Base-by-base conservation (phyloP, 30 jellyfish, hydroid and myxozoan species). In the Aurelia coerulea region DNA sequence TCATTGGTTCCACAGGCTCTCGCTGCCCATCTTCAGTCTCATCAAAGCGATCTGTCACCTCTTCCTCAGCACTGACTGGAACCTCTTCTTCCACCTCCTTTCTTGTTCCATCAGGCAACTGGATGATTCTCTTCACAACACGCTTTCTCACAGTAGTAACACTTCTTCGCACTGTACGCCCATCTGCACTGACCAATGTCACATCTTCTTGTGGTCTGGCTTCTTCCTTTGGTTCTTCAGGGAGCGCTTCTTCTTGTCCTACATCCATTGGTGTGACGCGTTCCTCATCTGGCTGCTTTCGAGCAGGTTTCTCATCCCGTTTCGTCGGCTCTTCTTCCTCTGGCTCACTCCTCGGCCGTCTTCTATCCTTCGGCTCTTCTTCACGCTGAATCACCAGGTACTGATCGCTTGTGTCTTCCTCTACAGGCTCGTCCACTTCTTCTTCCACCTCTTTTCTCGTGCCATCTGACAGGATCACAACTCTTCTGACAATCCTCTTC, bases 61-160 rank as follows among this genome's bases (percentile, higher is more conserved):
- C 91, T 68, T 91, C 31, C 29, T 67, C 89, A 16, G 89, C 66
- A n/a, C 86, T 73, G 39, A 74, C 90, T 18, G 95, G 95, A 50
- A 86, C 96, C 80, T 84, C 96, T 35, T 91, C 97, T 73, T 91
- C 98, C 15, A 91, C 74, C 86, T 85, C 98, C 52, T 84, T 78
- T 34, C 87, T 73, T 35, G 94, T 78, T 39, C 97, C 98, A 56
- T 91, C 98, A 0, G 98, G 98, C 74, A 85, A 49, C 15, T 34
- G 87, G 76, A 91, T 73, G 89, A 91, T 79, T 63, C 92, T 91
- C 76, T 90, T 89, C 42, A 91, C 90, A 56, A 85, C 86, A 34
- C 96, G 83, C 81, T 72, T 91, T 52, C 91, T 79, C 67, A 91
- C 90, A 35, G 96, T 86, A 67, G 80, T 18, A 34, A 90, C 79